Percentiles rank a stretch among this genome's conserved stretches.
Evolutionary conservation across 2,797 vertebrate genomes (phyloP).

Genomic region (Poeciliopsis paucimaculata): DNA sequence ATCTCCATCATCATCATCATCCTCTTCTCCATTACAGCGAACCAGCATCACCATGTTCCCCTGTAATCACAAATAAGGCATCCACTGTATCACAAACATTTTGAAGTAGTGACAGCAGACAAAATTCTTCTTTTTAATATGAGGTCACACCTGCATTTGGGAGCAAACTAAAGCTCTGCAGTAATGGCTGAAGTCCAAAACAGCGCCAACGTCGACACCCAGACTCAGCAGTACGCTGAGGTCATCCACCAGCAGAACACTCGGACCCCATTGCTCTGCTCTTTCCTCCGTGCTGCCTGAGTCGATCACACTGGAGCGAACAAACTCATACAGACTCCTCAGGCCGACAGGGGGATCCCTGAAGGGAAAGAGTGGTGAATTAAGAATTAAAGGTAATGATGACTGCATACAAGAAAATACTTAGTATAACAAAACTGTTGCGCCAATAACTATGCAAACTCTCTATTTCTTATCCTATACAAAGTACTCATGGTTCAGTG

Average conservation of each 20-base stretch:
- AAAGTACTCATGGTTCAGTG: background rate
- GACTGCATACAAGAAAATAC: background rate
- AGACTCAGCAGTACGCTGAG: constrained; percentile 88
- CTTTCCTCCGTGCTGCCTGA: accelerated
- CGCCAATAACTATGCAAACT: background rate
- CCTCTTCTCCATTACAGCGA: constrained; percentile 79
- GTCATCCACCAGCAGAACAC: constrained; percentile 90
- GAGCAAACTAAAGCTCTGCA: constrained; percentile 85
- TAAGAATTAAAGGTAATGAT: background rate
- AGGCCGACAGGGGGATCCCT: constrained; percentile 80
- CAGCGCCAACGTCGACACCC: constrained; percentile 72
- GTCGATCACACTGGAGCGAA: constrained; percentile 60
- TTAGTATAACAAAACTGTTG: background rate
- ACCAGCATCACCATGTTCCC: constrained; percentile 88
- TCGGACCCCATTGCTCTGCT: constrained; percentile 69
- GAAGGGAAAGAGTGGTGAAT: background rate
- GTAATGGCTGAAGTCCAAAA: constrained; percentile 93
- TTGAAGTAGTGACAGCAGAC: background rate
- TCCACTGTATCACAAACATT: background rate
- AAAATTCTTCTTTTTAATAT: background rate
- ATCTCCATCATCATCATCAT: constrained; percentile 79
- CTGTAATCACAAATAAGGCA: constrained; percentile 64
- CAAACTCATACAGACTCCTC: constrained; percentile 81
- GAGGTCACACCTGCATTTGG: constrained; percentile 80
- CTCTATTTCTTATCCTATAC: background rate